These are phyloP conservation scores for Drosophila prosaltans DNA, from an alignment of 1,140 invertebrate species.

Conservation along the genomic window DNA sequence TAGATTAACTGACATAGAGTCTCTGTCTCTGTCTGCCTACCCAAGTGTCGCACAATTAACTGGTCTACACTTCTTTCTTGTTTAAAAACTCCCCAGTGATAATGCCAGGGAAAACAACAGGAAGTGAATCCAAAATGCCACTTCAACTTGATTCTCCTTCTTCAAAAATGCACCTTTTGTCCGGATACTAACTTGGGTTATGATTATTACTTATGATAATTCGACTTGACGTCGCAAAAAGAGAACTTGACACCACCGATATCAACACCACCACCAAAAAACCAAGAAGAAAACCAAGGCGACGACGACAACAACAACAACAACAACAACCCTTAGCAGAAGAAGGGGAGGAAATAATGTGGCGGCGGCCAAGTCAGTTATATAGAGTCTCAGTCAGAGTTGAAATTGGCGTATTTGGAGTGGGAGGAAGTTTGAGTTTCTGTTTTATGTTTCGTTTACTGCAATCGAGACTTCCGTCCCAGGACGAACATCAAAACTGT, in stretches of 20 bases:
- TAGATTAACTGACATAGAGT: slow-evolving; percentile 48
- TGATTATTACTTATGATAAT: slow-evolving; percentile 81
- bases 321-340: slow-evolving; percentile 3
- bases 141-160: background rate
- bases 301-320: slow-evolving; percentile 42
- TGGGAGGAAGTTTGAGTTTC: slow-evolving; percentile 26
- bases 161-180: slow-evolving; percentile 31
- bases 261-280: slow-evolving; percentile 27
- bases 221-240: slow-evolving; percentile 72
- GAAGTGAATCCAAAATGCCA: slow-evolving; percentile 39
- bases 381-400: slow-evolving; percentile 2
- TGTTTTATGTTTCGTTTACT: slow-evolving; percentile 56
- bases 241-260: slow-evolving; percentile 65
- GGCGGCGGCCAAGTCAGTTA: slow-evolving; percentile 1
- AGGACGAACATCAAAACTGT: slow-evolving; percentile 73
- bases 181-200: slow-evolving; percentile 52
- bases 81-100: slow-evolving; percentile 72
- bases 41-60: slow-evolving; percentile 68
- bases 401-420: slow-evolving; percentile 25
- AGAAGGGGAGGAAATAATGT: background rate
- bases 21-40: slow-evolving; percentile 18
- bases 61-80: slow-evolving; percentile 31
- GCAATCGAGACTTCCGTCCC: slow-evolving; percentile 71
- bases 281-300: slow-evolving; percentile 24
- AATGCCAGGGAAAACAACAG: slow-evolving; percentile 59